Base-by-base conservation (phyloP, 2,797 vertebrate genomes). In the Staurois parvus region DNA sequence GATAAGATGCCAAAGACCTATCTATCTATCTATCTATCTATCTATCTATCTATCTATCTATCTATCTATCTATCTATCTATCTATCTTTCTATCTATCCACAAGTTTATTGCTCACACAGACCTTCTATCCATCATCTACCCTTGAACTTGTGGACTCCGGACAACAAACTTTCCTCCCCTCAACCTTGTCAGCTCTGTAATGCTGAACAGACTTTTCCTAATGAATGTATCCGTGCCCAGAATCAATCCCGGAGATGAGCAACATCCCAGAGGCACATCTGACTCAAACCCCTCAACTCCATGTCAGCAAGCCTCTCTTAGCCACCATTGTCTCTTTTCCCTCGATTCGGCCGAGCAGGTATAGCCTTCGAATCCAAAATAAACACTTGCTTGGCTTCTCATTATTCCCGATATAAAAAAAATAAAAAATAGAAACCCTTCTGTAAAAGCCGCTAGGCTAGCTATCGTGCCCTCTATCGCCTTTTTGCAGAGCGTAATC, bases 401-500 rank as follows among this genome's bases (percentile, higher is more conserved):
- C 79, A 9, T 89, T 91, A 82, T 85, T 72, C 86, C 88, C 82
- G 88, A 87, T 89, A 85, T 40, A 52, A 89, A 62, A 62, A 3
- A 56, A n/a, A n/a, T n/a, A 37, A n/a, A 59, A 12, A 24, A 64
- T 24, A 64, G 82, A 48, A 59, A 87, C 87, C 85, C 77, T 52
- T 78, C 88, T 88, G 84, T 83, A 73, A 88, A 32, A 21, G 88
- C 89, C 87, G 89, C 89, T 92, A 89, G 88, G 88, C 89, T 85
- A 30, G 85, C 93, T 91, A 92, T 94, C 93, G 73, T 90, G 93
- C 92, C 93, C 93, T 93, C 93, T 88, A 91, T 93, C 91, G 93
- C 92, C 91, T 92, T 84, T 89, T 92, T 90, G 90, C 89, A 91
- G 91, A 97, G 95, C 93, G 94, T 96, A 97, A 98, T 97, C 98